A percentile compares a stretch with the other conserved stretches of the same genome.
These are phyloP conservation scores for Megaceryle torquata DNA, from an alignment of 2,113 vertebrate species.

Conservation along the genomic window DNA sequence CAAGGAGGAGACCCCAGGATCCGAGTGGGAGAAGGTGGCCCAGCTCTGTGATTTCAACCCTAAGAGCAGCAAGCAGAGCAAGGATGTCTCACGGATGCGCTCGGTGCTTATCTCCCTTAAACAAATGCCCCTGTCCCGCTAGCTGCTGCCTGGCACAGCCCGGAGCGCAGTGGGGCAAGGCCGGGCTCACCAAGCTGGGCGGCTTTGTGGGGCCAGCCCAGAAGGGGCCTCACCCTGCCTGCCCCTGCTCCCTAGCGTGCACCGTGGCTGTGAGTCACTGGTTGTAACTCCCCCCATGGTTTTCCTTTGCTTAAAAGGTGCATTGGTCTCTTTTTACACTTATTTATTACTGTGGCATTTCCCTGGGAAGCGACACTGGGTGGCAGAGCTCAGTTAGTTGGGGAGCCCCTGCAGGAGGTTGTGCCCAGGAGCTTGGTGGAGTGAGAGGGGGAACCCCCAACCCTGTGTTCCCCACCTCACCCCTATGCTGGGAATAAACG, in stretches of 20 bases:
- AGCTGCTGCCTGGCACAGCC: conserved; percentile 56
- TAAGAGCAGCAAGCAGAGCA: conserved; percentile 98
- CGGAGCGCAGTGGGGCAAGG: background rate
- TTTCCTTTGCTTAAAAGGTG: conserved; percentile 82
- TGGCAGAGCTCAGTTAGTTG: conserved; percentile 8
- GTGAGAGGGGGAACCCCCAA: background rate
- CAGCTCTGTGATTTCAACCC: conserved; percentile 98
- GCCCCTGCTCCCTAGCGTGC: conserved; percentile 11
- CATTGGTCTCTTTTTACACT: conserved; percentile 79
- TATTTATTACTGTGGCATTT: conserved; percentile 79
- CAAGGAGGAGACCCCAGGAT: conserved; percentile 86
- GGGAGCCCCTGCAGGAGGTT: background rate
- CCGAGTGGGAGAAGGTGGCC: conserved; percentile 96
- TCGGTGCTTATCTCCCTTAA: conserved; percentile 98
- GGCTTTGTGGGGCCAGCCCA: background rate
- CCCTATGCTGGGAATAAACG: background rate
- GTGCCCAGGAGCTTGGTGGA: background rate
- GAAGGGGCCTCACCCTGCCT: background rate
- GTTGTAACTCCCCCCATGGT: conserved; percentile 65
- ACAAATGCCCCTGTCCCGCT: conserved; percentile 92
- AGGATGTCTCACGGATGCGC: conserved; percentile 97
- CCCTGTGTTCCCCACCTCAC: background rate
- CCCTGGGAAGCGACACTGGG: conserved; percentile 61
- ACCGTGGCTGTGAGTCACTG: conserved; percentile 30
- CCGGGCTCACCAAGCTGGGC: background rate